Base-by-base conservation (phyloP, 2,113 vertebrate species). In the Meriones unguiculatus region DNA sequence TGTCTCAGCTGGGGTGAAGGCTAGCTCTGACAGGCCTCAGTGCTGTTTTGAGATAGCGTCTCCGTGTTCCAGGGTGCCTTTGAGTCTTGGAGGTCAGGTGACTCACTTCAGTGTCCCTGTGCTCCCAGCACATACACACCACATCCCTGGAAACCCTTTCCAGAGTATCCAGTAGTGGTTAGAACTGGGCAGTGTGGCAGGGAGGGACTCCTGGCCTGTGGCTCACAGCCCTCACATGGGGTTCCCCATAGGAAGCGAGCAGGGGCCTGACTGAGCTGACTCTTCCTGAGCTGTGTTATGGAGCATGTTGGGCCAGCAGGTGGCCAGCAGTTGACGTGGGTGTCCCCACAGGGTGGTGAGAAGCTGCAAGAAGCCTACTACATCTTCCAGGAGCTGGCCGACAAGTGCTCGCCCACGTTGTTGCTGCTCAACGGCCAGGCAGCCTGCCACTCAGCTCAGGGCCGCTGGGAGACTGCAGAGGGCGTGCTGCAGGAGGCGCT, bases 341-440 rank as follows among this genome's bases (percentile, higher is more conserved):
- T 78, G 88, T 82, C 25, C 52, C 88, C 73, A 0, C 98, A 99
- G 99, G 99, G 99, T 0, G 99, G 99, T 1, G 99, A 99, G 96
- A 99, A 99, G 97, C 97, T 99, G 54, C 99, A 99, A 95, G 99
- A 99, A 0, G 99, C 99, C 30, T 99, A 99, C 96, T 99, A 99
- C 98, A 99, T 99, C 98, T 99, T 99, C 98, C 99, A 99, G 94
- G 99, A 99, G 98, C 99, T 99, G 99, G 99, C 99, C 0, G 99
- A 99, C 97, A 99, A 99, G 86, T 99, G 99, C 97, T 99, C 99
- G 0, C 88, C 99, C 35, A 99, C 99, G 0, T 98, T 99, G 93
- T 98, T 99, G 80, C 99, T 99, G 17, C 99, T 99, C 3, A 99
- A 99, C 0, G 99, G 99, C 0, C 99, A 99, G 93, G 99, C 99